Evolutionary conservation across 1,140 invertebrate species (phyloP), one percentile per base, ranked within the genome.

Genomic region (Phenacoccus solenopsis): DNA sequence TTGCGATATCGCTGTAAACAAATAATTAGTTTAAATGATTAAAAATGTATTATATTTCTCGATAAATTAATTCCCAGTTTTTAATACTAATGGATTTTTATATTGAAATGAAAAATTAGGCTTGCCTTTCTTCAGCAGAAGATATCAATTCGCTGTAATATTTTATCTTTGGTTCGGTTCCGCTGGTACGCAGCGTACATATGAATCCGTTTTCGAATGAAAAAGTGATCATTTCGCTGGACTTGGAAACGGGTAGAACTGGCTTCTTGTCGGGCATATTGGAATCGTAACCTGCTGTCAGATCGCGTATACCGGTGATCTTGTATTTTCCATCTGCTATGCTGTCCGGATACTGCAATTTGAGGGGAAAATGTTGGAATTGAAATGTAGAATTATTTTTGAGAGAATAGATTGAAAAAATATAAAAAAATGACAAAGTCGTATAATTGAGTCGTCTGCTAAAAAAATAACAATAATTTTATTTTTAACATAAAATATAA

Each of bases 101-200:
- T n/a, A n/a, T n/a, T n/a, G n/a, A n/a, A n/a, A n/a, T n/a, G n/a
- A 21, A 25, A 67, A 13, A 20, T 20, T 9, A 20, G 4, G 81
- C 82, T 83, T 79, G 88, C 87, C 79, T 80, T 73, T 87, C 78
- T 49, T 82, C 81, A 0, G 88, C 86, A 20, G 82, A 77, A 73
- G 87, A 87, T 74, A 89, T 88, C 57, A 96, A 82, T 81, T 99
- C 96, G 0, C 91, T 91, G 79, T 98, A 98, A 79, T 97, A 98
- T 81, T 98, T 98, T 70, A 98, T 85, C 81, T 99, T 99, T 20
- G 97, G 97, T 79, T 99, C 98, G 0, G 98, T 99, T 21, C 98
- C 98, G 81, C 94, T 98, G 0, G 96, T 97, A 73, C 98, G 85
- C 9, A 99, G 79, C 0, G 94, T 98, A 0, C 89, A 83, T 9